These are phyloP conservation scores for Poeciliopsis presidionis DNA, from an alignment of 2,797 vertebrate species.

Conservation along the genomic window DNA sequence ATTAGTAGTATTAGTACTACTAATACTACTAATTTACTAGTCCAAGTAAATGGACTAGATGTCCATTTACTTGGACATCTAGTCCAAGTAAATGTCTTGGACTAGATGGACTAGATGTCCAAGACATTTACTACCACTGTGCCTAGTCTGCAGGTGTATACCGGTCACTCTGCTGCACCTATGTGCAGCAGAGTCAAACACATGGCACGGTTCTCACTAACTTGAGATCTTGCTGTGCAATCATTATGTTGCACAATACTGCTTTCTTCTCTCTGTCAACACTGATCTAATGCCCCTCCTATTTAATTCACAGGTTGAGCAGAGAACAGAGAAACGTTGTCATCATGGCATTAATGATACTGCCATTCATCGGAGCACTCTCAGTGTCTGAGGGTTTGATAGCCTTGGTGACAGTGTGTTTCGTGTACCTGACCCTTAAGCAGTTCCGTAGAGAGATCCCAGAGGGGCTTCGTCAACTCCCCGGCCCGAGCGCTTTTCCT, in stretches of 20 bases:
- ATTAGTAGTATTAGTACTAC: no score
- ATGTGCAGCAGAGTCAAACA: not conserved
- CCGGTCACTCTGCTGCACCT: not conserved
- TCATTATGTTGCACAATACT: constrained; percentile 59
- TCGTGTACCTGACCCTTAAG: constrained; percentile 80
- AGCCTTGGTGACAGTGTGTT: constrained; percentile 70
- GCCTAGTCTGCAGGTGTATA: not conserved
- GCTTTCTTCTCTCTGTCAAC: constrained; percentile 38
- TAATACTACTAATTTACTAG: no score
- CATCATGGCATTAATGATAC: constrained; percentile 76
- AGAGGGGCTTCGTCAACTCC: constrained; percentile 82
- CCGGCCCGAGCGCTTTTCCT: constrained; percentile 86
- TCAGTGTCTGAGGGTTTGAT: constrained; percentile 82
- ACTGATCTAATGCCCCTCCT: constrained; percentile 51
- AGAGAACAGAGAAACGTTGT: constrained; percentile 38
- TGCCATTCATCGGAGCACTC: constrained; percentile 73
- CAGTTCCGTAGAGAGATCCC: constrained; percentile 70
- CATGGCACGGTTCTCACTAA: constrained; percentile 8
- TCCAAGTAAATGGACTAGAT: no score
- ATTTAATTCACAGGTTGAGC: constrained; percentile 68
- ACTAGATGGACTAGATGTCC: constrained; percentile 15
- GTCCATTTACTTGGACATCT: no score
- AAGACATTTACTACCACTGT: not conserved
- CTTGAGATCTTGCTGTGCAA: constrained; percentile 27
- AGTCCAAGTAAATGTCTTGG: no score